Conservation (phyloP, 2,888 invertebrate species). For the Anorthoa munda region DNA sequence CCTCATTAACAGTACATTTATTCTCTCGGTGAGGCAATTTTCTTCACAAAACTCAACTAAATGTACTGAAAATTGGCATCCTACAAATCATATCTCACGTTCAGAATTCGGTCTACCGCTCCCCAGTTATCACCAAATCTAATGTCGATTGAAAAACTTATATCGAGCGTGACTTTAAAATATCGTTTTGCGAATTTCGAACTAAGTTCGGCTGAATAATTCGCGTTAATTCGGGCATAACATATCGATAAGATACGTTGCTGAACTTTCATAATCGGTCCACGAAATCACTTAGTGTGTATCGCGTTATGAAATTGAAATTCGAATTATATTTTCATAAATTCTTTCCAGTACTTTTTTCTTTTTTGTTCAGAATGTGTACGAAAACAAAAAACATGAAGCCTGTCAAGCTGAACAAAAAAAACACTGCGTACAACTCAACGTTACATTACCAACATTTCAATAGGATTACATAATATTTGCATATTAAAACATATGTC, state of each 20-base stretch:
- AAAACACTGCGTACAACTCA: background rate
- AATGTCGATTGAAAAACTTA: constrained; percentile 72
- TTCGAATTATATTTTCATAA: background rate
- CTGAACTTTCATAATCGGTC: constrained; percentile 45
- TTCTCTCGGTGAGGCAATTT: background rate
- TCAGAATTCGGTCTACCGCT: constrained; percentile 52
- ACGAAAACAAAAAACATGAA: constrained; percentile 8
- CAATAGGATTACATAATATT: constrained; percentile 35
- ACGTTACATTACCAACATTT: constrained; percentile 7
- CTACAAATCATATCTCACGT: constrained; percentile 39
- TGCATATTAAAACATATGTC: constrained; percentile 39
- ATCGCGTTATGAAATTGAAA: constrained; percentile 18
- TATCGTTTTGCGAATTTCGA: constrained; percentile 58
- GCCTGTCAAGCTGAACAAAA: background rate
- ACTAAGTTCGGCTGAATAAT: constrained; percentile 60
- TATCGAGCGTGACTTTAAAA: constrained; percentile 64
- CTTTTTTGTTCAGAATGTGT: background rate
- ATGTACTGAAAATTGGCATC: constrained; percentile 24
- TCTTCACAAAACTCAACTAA: background rate
- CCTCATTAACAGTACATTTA: too few relatives aligned
- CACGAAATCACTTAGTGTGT: constrained; percentile 37
- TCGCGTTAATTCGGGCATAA: constrained; percentile 57
- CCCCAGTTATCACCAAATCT: constrained; percentile 69
- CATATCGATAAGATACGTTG: constrained; percentile 52
- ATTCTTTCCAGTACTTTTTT: background rate